Conservation (phyloP, 1,140 invertebrate genomes). For the Anastrepha obliqua region DNA sequence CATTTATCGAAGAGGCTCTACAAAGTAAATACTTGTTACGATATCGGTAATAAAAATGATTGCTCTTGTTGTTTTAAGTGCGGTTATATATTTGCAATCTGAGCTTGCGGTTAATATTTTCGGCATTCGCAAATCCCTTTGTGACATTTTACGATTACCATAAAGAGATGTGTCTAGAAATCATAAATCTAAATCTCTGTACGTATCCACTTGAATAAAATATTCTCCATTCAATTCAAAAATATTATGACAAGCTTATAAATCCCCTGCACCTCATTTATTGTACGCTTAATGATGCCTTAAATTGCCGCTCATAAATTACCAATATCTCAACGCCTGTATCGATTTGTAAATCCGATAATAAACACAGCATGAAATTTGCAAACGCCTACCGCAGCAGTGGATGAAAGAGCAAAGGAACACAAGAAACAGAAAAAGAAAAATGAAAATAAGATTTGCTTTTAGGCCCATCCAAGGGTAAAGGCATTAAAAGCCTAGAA, state of each 20-base stretch:
- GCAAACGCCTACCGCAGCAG: background rate
- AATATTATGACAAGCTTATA: slow-evolving; percentile 41
- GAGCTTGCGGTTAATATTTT: background rate
- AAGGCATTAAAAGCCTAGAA: slow-evolving; percentile 8
- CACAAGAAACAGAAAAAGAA: background rate
- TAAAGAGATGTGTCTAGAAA: background rate
- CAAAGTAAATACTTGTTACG: no score
- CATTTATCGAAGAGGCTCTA: no score
- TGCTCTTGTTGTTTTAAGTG: background rate
- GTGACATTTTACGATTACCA: background rate
- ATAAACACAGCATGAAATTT: slow-evolving; percentile 29
- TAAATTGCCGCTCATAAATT: slow-evolving; percentile 51
- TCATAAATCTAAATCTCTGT: background rate
- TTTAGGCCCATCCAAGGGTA: background rate
- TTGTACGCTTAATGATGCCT: slow-evolving; percentile 41
- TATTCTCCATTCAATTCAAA: background rate
- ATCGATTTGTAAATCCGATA: slow-evolving; percentile 47
- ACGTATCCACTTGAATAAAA: background rate
- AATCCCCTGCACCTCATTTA: background rate
- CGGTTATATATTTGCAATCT: background rate
- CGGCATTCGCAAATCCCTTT: background rate
- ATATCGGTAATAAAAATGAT: background rate
- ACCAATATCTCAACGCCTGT: slow-evolving; percentile 45
- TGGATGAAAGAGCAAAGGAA: background rate
- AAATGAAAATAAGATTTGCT: slow-evolving; percentile 8